Evolutionary conservation across 2,888 invertebrate genomes (phyloP).

Genomic region (Drosophila borealis): DNA sequence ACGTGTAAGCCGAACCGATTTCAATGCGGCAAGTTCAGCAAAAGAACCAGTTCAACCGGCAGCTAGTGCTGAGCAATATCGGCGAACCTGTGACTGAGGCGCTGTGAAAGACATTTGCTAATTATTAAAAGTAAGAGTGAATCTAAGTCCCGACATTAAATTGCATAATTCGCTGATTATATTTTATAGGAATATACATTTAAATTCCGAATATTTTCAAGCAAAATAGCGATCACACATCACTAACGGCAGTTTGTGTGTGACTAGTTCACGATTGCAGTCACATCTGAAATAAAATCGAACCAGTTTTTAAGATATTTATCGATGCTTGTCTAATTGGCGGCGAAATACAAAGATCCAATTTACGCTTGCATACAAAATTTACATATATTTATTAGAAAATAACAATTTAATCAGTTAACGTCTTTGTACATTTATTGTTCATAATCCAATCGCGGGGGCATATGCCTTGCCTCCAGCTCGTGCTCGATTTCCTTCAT

Average conservation of each 20-base stretch:
- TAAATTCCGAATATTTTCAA: too few relatives aligned
- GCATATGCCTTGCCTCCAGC: conserved; percentile 63
- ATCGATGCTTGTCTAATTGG: not conserved
- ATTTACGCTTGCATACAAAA: not conserved
- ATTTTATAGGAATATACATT: too few relatives aligned
- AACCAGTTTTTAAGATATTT: not conserved
- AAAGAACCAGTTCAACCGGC: conserved; percentile 17
- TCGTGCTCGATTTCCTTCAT: conserved; percentile 77
- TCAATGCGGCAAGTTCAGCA: conserved; percentile 37
- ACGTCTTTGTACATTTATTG: not conserved
- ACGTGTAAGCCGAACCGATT: conserved; percentile 63
- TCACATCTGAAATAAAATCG: not conserved
- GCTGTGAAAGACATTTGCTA: not conserved
- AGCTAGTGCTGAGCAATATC: not conserved
- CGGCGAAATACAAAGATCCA: conserved; percentile 1
- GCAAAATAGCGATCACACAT: too few relatives aligned
- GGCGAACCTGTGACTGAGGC: not conserved
- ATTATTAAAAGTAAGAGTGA: too few relatives aligned
- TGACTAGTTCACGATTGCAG: conserved; percentile 2
- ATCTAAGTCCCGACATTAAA: too few relatives aligned
- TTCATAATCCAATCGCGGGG: conserved; percentile 48
- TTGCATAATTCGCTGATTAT: too few relatives aligned
- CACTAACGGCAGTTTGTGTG: too few relatives aligned
- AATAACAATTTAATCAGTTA: conserved; percentile 1
- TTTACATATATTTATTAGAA: not conserved